Base-by-base conservation (phyloP, 2,888 invertebrate species). In the Netelia melanura region DNA sequence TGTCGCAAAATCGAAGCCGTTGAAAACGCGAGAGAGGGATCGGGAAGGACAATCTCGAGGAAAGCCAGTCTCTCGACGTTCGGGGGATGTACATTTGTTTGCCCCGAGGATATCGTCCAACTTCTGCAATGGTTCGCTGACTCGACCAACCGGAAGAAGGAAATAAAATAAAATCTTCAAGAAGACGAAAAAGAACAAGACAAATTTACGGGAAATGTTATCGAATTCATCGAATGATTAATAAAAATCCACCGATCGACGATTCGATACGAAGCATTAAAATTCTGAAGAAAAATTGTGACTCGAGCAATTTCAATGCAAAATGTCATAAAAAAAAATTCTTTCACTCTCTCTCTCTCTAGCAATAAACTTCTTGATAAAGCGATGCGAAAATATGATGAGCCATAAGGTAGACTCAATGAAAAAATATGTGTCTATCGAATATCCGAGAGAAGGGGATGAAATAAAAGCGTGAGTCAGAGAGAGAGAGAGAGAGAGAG, bases 341-440 rank as follows among this genome's bases (percentile, higher is more conserved):
- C 1, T 64, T 64, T 64, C 17, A 6, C 43, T 23, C 43, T n/a
- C 38, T 25, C 30, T 3, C 30, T 44, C 44, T 64, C 64, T 30
- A 11, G 25, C 0, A 43, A 81, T 68, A 65, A 71, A 54, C 48
- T 30, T 76, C 54, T 21, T 30, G 21, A 43, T 38, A 58, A 81
- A 71, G 56, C 71, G 71, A 64, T 76, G 54, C 70, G 43, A 71
- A 71, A 77, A 82, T 68, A 81, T 81, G 75, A 82, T 72, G 75
- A 58, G 21, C 61, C 38, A 54, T 70, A 54, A 14, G 44, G 54
- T 23, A 58, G 5, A 70, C 70, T 48, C 68, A 74, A 62, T 48
- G 52, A 0, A 5, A 0, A 17, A 11, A 64, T 61, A 23, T 72
- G 54, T 52, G 14, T n/a, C 21, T 52, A 68, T 25, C 54, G 38